Base-by-base conservation (phyloP, 1,140 invertebrate species). In the Drosophila nasuta region DNA sequence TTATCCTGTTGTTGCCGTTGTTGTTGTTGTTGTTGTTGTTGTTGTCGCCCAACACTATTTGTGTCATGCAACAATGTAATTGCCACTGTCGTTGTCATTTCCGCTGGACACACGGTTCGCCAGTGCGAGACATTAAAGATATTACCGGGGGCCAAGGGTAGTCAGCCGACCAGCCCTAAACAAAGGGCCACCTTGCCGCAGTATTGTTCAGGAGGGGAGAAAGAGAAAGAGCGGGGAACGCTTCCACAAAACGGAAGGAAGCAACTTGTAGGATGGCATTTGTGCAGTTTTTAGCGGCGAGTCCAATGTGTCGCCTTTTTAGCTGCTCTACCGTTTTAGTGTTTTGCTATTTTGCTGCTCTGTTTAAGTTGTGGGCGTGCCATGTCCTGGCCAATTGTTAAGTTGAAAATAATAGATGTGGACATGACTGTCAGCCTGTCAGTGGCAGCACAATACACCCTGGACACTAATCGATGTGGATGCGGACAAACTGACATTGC, bases 11-110 rank as follows among this genome's bases (percentile, higher is more conserved):
- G 63, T 72, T 56, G 33, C 56, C 68, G 62, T 79, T 75, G 65
- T 74, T 73, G 71, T 20, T 67, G 54, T 28, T 67, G 17, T 38
- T 75, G 35, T 8, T 75, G 52, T 15, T 66, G 68, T 57, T 60
- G 68, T 35, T 72, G 69, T 62, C 68, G 65, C 51, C 64, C 77
- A 90, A 91, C 86, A 90, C 86, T 87, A 85, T 91, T 91, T 91
- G 86, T 91, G 90, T 91, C 90, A 91, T 91, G 90, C 89, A 91
- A 91, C 90, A 91, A 90, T 91, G 90, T 91, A 91, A 91, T 91
- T 91, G 90, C 90, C 90, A 91, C 82, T 91, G 90, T 90, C 90
- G 90, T 91, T 91, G 90, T 90, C 86, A 90, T 91, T 91, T 91
- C 90, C 90, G 90, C 81, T 90, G 82, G 81, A 90, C 86, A 91